Evolutionary conservation across 2,113 vertebrate species (phyloP), one percentile per base, ranked within the genome.

Genomic region (Zeus faber): DNA sequence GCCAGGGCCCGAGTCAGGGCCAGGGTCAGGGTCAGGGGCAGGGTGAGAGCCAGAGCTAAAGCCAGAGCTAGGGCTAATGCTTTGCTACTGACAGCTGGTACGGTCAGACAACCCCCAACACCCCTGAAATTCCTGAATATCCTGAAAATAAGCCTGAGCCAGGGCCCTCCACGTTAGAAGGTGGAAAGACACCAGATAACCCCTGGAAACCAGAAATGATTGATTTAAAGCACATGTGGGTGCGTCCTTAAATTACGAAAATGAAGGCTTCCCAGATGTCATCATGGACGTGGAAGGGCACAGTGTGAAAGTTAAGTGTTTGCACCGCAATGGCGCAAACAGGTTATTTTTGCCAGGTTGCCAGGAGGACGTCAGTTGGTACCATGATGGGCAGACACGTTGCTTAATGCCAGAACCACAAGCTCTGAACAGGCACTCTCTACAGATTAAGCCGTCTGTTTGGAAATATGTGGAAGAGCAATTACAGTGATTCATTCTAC

Each of bases 321-420:
- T 61, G 56, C 56, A 61, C 31, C 50, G 18, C 41, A 4, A 60
- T 60, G 62, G 62, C 50, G 45, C 54, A 21, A 63, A 52, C 27
- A 71, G 55, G 50, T 71, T 52, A 20, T 37, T 47, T 14, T 72
- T 51, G 62, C 69, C 31, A 56, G 57, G 57, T 39, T 52, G 39
- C 40, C 40, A 17, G 24, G 52, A 66, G 1, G 47, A 71, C 31
- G 33, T 56, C 39, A 39, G 39, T 54, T 65, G 51, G 62, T 70
- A 59, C 27, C 41, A 18, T 22, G 57, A 59, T 16, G 14, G 17
- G 29, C 6, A 14, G 11, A 6, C 1, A 9, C 33, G 7, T 6
- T 37, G 33, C 11, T 13, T 37, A 9, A 37, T 37, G 11, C 33
- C 33, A 37, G 33, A 37, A 13, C 33, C 33, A 37, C 6, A 37